Evolutionary conservation across 2,888 invertebrate genomes (phyloP), one percentile per base, ranked within the genome.

Genomic region (Caenorhabditis sp.): DNA sequence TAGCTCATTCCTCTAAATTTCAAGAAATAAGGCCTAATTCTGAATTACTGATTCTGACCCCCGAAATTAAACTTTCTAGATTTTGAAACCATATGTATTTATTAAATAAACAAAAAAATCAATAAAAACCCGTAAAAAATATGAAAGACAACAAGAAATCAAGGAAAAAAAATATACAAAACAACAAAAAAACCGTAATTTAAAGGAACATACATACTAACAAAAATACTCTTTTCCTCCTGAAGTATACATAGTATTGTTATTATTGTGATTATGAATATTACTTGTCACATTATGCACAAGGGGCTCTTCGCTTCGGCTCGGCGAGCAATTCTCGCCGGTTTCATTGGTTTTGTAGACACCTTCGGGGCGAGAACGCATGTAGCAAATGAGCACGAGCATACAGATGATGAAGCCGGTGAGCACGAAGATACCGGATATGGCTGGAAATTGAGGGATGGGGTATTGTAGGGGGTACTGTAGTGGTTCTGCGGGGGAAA

Each of bases 281-380:
- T 43, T 43, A 43, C 8, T 43, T 2, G 43, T 63, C n/a, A 23
- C 17, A 59, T 62, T 68, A 43, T 69, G 63, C 4, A 74, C 74
- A 21, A 74, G 38, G 1, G 74, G 74, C 25, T 74, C 74, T 67
- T 74, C 74, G 54, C 74, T 74, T n/a, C 70, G 63, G 26, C 74
- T 74, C 25, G 74, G 74, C 20, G 74, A 74, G 38, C 70, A 74
- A 50, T 73, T 68, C n/a, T 52, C 27, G 58, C 74, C 74, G 25
- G 74, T 70, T 54, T 80, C 80, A 53, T 80, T 76, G 17, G 86
- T 86, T 62, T 86, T 86, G 71, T 86, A 86, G 49, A 87, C 86
- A n/a, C 86, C 86, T 67, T 86, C 86, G 10, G 86, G 86, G 21
- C 84, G 70, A 10, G 80, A 76, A 21, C 85, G 68, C 69, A 87